Conservation (phyloP, 2,113 vertebrate species). For the Nyctibius bracteatus region DNA sequence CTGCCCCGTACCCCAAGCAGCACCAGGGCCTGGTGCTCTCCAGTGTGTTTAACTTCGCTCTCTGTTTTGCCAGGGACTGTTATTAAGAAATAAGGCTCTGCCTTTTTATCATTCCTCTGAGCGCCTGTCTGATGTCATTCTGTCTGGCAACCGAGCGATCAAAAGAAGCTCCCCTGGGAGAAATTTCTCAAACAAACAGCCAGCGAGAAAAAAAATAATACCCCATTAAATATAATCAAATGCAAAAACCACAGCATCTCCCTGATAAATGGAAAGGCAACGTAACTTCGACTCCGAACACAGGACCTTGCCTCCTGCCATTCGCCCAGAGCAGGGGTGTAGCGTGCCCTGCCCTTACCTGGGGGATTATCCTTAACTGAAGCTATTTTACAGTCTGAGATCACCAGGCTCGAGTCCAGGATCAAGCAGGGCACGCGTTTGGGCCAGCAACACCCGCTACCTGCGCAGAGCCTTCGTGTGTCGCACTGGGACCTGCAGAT, state of each 20-base stretch:
- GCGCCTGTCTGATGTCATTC: constrained; percentile 60
- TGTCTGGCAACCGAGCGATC: constrained; percentile 13
- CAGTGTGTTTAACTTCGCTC: neutral
- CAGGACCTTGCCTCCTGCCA: neutral
- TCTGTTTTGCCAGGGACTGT: constrained; percentile 8
- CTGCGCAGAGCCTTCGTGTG: neutral
- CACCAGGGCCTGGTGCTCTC: neutral
- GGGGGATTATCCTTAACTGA: fast-evolving
- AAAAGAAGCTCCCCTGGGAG: constrained; percentile 24
- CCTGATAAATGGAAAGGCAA: neutral
- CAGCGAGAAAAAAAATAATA: constrained; percentile 17
- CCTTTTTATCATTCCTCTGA: constrained; percentile 29
- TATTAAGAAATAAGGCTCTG: constrained; percentile 42
- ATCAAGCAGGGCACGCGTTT: fast-evolving
- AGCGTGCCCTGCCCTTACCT: neutral
- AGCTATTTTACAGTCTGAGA: neutral
- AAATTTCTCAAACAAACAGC: constrained; percentile 57
- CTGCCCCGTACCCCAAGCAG: neutral
- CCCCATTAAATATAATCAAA: constrained; percentile 42
- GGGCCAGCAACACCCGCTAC: neutral
- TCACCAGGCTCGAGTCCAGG: neutral
- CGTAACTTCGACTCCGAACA: fast-evolving
- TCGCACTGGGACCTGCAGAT: neutral
- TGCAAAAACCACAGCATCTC: neutral
- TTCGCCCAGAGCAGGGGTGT: neutral